These are phyloP conservation scores for Acyrthosiphon pisum DNA, from an alignment of 1,140 invertebrate genomes.

Conservation along the genomic window DNA sequence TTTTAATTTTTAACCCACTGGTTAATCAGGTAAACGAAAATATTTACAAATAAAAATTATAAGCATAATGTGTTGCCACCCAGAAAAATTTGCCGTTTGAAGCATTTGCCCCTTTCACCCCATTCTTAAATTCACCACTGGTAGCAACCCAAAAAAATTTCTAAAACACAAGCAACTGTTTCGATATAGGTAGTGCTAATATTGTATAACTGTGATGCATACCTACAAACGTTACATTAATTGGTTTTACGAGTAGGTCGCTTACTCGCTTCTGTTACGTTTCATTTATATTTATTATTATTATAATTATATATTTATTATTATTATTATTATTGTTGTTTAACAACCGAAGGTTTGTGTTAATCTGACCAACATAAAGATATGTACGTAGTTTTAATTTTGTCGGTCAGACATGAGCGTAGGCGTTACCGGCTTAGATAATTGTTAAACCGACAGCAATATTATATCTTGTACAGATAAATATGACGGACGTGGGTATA, in stretches of 20 bases:
- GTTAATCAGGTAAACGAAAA: neutral
- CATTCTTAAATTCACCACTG: no score
- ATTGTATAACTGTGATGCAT: neutral
- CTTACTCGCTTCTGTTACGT: neutral
- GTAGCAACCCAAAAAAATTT: neutral
- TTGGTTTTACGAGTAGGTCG: neutral
- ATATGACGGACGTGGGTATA: neutral
- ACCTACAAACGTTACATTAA: neutral
- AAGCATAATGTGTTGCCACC: no score
- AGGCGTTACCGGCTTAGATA: slow-evolving; percentile 44
- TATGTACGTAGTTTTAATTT: neutral
- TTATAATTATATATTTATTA: neutral
- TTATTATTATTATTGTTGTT: neutral
- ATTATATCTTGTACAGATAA: neutral
- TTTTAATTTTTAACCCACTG: neutral
- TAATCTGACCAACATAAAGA: neutral
- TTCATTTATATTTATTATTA: neutral
- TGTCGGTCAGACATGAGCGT: neutral
- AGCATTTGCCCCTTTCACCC: no score
- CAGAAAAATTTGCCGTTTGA: no score
- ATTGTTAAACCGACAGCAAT: neutral
- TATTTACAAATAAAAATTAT: neutral
- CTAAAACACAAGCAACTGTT: neutral
- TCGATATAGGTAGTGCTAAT: neutral
- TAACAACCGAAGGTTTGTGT: neutral